These are phyloP conservation scores for Diorhabda sublineata DNA, from an alignment of 1,140 invertebrate genomes.

Conservation along the genomic window DNA sequence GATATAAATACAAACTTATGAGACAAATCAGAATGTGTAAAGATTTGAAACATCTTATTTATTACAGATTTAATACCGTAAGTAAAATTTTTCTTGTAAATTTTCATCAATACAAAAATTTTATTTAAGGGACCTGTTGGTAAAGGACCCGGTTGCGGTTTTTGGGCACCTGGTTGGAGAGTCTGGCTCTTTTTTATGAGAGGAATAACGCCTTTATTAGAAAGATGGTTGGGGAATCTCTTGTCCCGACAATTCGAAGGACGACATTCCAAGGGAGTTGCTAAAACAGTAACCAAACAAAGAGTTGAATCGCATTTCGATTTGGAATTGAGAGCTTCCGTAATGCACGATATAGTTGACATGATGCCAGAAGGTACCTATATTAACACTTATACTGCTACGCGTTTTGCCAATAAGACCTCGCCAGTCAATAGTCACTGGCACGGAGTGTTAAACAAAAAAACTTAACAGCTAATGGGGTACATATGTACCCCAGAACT, in stretches of 20 bases:
- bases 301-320: conserved; percentile 99
- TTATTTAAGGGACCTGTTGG: conserved; percentile 83
- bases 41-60: conserved; percentile 98
- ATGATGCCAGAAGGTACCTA: conserved; percentile 95
- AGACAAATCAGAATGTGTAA: conserved; percentile 99
- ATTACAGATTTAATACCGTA: conserved; percentile 99
- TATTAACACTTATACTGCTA: neutral
- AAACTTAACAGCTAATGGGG: no score
- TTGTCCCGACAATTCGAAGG: conserved; percentile 98
- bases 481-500: no score
- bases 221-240: conserved; percentile 97
- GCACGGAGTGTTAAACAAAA: no score
- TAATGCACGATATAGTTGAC: conserved; percentile 99
- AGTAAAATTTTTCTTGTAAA: conserved; percentile 39
- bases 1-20: conserved; percentile 99
- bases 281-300: conserved; percentile 99
- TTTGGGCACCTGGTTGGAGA: conserved; percentile 99
- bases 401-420: no score
- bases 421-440: no score
- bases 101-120: neutral
- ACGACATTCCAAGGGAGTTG: conserved; percentile 96
- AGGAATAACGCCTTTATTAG: conserved; percentile 95
- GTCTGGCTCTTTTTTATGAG: conserved; percentile 99
- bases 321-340: conserved; percentile 93
- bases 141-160: conserved; percentile 98